Conservation (phyloP, 2,797 vertebrate genomes). For the Pipistrellus pygmaeus region DNA sequence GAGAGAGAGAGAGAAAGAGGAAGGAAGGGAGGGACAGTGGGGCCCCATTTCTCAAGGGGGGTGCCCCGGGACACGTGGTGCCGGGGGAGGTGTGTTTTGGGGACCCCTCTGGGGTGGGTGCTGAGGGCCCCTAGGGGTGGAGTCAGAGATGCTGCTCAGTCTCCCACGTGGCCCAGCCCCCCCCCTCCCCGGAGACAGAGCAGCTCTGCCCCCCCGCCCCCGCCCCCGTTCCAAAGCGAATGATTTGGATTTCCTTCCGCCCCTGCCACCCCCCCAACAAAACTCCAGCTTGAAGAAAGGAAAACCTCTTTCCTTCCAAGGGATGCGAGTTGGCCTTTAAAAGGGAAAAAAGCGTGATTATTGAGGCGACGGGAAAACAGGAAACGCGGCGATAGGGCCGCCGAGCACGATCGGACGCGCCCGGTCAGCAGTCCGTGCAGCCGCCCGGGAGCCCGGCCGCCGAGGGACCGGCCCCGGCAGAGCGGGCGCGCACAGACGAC, state of each 20-base stretch:
- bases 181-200: too few species aligned
- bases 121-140: neutral
- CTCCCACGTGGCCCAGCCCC: rapidly evolving
- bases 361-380: conserved; percentile 30
- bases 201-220: too few species aligned
- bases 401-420: neutral
- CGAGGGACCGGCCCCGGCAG: too few species aligned
- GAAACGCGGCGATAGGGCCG: conserved; percentile 57
- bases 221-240: neutral
- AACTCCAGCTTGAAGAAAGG: neutral
- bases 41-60: neutral
- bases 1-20: too few species aligned
- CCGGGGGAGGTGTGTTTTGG: neutral
- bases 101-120: neutral
- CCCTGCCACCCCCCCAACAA: neutral
- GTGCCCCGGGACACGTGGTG: neutral
- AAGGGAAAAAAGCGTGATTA: neutral
- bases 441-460: too few species aligned
- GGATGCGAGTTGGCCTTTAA: neutral
- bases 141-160: neutral
- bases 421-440: neutral
- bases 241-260: neutral
- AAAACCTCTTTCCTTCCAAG: conserved; percentile 47
- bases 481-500: too few species aligned
- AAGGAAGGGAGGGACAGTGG: too few species aligned